phyloP scores from a whole-genome alignment of 1,140 invertebrate species.

The Lanistes nyassanus region DNA sequence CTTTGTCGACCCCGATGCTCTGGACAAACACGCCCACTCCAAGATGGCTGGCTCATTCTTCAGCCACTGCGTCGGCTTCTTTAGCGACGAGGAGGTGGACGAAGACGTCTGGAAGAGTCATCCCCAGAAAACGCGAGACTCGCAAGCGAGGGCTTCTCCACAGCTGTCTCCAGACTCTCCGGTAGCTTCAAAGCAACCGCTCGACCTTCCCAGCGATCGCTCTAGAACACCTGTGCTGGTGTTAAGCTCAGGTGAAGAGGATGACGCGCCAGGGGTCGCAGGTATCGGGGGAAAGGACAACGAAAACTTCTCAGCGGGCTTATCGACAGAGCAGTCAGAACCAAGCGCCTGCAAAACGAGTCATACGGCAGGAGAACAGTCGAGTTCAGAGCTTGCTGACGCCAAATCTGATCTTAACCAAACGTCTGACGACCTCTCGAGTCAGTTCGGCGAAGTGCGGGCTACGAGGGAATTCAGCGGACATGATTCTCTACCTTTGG shows the following conservation, averaged over 20 bases:
- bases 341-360: neutral
- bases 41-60: constrained; percentile 15
- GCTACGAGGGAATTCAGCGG: too few relatives aligned
- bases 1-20: constrained; percentile 18
- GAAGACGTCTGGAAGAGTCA: constrained; percentile 1
- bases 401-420: too few relatives aligned
- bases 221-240: too few relatives aligned
- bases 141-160: neutral
- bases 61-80: constrained; percentile 17
- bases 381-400: neutral
- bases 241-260: too few relatives aligned
- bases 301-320: neutral
- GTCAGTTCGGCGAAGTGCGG: too few relatives aligned
- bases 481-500: too few relatives aligned
- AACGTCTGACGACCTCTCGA: too few relatives aligned
- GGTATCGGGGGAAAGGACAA: neutral
- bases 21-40: constrained; percentile 22
- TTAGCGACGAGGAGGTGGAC: constrained; percentile 9
- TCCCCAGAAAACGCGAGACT: neutral
- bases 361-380: too few relatives aligned
- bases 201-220: too few relatives aligned
- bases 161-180: neutral
- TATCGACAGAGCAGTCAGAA: neutral
- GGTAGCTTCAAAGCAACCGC: too few relatives aligned
- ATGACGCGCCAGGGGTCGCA: too few relatives aligned